phyloP scores from a whole-genome alignment of 1,140 invertebrate species.

The Trinorchestia longiramus region DNA sequence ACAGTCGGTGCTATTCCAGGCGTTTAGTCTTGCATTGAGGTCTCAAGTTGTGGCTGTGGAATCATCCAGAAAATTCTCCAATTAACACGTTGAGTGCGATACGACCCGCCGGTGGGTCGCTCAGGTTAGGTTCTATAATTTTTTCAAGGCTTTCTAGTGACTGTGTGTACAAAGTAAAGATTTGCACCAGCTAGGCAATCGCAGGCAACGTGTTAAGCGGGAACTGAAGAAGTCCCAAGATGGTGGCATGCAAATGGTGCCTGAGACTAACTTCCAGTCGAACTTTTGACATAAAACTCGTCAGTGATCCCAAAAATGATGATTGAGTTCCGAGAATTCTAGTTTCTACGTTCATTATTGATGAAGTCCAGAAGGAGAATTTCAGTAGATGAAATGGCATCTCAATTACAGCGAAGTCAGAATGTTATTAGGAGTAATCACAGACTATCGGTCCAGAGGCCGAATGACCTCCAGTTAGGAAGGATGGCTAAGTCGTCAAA shows the following conservation, averaged over 20 bases:
- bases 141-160: too few species aligned
- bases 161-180: too few species aligned
- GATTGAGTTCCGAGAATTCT: constrained; percentile 31
- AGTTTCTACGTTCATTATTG: constrained; percentile 27
- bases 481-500: neutral
- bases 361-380: constrained; percentile 16
- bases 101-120: too few species aligned
- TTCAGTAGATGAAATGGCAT: neutral
- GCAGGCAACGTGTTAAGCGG: too few species aligned
- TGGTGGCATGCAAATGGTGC: neutral
- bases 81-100: too few species aligned
- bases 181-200: too few species aligned
- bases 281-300: constrained; percentile 24
- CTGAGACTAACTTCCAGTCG: neutral
- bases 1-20: neutral
- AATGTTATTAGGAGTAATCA: neutral
- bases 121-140: too few species aligned
- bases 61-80: neutral
- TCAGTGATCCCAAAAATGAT: constrained; percentile 43
- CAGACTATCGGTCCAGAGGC: neutral
- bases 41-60: neutral
- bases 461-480: neutral
- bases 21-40: neutral
- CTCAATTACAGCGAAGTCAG: constrained; percentile 6
- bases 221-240: constrained; percentile 19